phyloP scores from a whole-genome alignment of 2,113 vertebrate genomes.

The Carassius carassius region DNA sequence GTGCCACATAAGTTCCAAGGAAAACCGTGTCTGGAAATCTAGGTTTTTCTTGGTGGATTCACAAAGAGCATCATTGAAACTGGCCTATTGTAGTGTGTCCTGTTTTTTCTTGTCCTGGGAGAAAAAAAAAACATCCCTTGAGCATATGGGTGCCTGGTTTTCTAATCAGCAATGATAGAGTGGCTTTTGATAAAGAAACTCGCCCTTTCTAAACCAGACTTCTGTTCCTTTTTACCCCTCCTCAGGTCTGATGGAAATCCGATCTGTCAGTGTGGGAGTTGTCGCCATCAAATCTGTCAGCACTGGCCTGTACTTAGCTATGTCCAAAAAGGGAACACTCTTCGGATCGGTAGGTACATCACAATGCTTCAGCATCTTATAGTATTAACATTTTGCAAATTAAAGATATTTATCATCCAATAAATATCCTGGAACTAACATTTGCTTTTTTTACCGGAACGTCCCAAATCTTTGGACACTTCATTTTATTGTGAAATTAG shows the following conservation, averaged over 20 bases:
- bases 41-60: background rate
- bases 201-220: constrained; percentile 62
- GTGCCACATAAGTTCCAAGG: constrained; percentile 11
- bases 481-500: constrained; percentile 59
- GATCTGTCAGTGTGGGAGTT: constrained; percentile 87
- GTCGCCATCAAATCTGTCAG: constrained; percentile 90
- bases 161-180: constrained; percentile 70
- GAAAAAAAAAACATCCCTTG: constrained; percentile 47
- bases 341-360: constrained; percentile 87
- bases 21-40: constrained; percentile 22
- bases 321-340: constrained; percentile 88
- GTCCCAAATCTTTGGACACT: constrained; percentile 49
- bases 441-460: background rate
- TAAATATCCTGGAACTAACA: background rate
- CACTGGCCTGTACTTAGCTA: constrained; percentile 91
- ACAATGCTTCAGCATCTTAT: background rate
- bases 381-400: background rate
- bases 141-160: constrained; percentile 64
- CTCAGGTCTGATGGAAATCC: constrained; percentile 90
- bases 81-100: constrained; percentile 29
- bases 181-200: constrained; percentile 68
- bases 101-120: constrained; percentile 47
- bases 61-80: constrained; percentile 38
- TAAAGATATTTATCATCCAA: background rate
- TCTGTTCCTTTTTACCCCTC: constrained; percentile 67